Base-by-base conservation (phyloP, 2,797 vertebrate species). In the Jordanella pulchra region DNA sequence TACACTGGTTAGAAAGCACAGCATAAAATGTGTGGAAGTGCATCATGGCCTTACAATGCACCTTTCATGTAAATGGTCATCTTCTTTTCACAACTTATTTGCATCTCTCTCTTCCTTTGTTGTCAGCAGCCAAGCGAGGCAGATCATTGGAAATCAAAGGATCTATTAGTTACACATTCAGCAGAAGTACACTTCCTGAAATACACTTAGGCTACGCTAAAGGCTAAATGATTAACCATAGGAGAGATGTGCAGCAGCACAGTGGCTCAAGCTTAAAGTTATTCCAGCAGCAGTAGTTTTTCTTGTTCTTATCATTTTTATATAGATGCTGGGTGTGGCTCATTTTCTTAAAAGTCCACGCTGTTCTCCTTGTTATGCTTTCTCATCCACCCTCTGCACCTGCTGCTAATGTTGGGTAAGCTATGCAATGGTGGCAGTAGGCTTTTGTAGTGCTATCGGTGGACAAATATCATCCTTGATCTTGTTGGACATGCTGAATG, bases 1-100 rank as follows among this genome's bases (percentile, higher is more conserved):
- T 61, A 27, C 64, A 14, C 28, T 72, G 67, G 58, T 75, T 78
- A 51, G 47, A 2, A 39, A 77, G 35, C 55, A 69, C 7, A 14
- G 45, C 15, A 72, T 23, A 54, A 74, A 60, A 61, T 23, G 30
- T 42, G 35, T 65, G 15, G 15, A 35, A 27, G 27, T 56, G 44
- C 3, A 68, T 61, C 63, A 30, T 80, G 75, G 65, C 76, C 14
- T 64, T 51, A 69, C 63, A 73, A 75, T 75, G 75, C 72, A 78
- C 56, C 68, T 82, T 74, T 61, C 58, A 45, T 81, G 32, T 14
- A 67, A 64, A 18, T 48, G 28, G 27, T 56, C 35, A 28, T 70
- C 54, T 12, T 65, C 45, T 42, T 65, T 54, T n/a, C 6, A 42
- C 35, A 63, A 44, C 35, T 4, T 14, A 53, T 54, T n/a, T 14